These are phyloP conservation scores for Synanthedon vespiformis DNA, from an alignment of 2,888 invertebrate genomes.

Conservation along the genomic window DNA sequence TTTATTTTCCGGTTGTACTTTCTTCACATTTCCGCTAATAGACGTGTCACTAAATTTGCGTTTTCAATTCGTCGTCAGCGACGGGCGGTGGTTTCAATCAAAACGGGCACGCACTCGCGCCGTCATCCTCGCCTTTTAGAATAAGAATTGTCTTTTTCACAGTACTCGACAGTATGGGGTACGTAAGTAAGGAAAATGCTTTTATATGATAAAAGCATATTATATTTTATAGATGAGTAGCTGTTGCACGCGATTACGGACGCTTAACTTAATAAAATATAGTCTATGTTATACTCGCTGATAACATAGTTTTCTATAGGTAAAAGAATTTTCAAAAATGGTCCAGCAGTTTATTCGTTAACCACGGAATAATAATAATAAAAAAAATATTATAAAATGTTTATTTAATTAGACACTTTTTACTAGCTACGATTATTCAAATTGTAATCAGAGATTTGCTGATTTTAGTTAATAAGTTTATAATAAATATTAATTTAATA, in stretches of 20 bases:
- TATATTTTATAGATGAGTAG: neutral
- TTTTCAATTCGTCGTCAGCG: slow-evolving; percentile 58
- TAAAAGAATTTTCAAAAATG: no score
- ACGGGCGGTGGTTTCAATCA: slow-evolving; percentile 50
- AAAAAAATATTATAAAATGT: no score
- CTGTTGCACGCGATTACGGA: no score
- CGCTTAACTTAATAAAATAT: no score
- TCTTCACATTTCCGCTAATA: slow-evolving; percentile 56
- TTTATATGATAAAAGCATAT: neutral
- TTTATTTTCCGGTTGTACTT: slow-evolving; percentile 45
- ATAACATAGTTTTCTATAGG: no score
- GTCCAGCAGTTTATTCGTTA: neutral
- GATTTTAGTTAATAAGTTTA: no score
- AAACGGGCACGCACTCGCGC: slow-evolving; percentile 63
- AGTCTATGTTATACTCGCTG: no score
- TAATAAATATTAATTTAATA: no score
- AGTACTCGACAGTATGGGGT: slow-evolving; percentile 40
- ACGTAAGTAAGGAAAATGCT: slow-evolving; percentile 33
- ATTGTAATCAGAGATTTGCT: no score
- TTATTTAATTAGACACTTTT: no score
- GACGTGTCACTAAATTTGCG: slow-evolving; percentile 67
- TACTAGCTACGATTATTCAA: no score
- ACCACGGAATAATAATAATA: no score
- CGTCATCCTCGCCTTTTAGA: slow-evolving; percentile 64
- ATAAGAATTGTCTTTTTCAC: slow-evolving; percentile 70